Evolutionary conservation across 2,797 vertebrate genomes (phyloP).

Genomic region (Gymnoscopelus microlampas): DNA sequence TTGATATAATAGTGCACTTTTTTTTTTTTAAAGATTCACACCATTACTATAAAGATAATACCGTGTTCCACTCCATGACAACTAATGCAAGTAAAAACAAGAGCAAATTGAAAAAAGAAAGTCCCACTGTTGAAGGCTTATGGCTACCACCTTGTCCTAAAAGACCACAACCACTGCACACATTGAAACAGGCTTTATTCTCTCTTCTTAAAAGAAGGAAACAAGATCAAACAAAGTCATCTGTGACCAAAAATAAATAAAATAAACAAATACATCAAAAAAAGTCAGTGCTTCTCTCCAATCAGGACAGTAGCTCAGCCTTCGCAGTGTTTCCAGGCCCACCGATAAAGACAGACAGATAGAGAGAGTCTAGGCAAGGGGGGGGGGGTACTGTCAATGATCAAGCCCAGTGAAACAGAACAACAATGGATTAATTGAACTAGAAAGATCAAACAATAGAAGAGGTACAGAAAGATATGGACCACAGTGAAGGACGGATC

Average conservation of each 20-base stretch:
- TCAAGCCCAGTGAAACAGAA: not conserved
- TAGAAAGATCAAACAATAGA: not conserved
- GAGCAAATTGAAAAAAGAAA: slow-evolving; percentile 69
- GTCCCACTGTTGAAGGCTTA: slow-evolving; percentile 80
- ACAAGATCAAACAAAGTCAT: slow-evolving; percentile 80
- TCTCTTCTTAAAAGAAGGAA: slow-evolving; percentile 67
- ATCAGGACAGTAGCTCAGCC: slow-evolving; percentile 63
- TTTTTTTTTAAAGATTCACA: slow-evolving; percentile 79
- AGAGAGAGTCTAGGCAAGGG: slow-evolving; percentile 22
- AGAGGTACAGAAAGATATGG: not conserved
- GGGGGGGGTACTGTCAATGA: not conserved
- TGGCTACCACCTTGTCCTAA: slow-evolving; percentile 84
- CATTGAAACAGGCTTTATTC: slow-evolving; percentile 74
- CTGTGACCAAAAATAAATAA: slow-evolving; percentile 61
- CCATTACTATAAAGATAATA: slow-evolving; percentile 85
- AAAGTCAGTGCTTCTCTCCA: slow-evolving; percentile 62
- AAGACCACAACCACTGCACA: slow-evolving; percentile 82
- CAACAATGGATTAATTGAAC: not conserved
- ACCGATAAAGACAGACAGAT: slow-evolving; percentile 50
- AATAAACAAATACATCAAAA: slow-evolving; percentile 75
- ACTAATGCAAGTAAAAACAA: slow-evolving; percentile 82
- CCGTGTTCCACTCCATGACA: slow-evolving; percentile 85
- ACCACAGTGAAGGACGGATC: not conserved
- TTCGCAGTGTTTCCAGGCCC: slow-evolving; percentile 63
- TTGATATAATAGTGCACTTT: slow-evolving; percentile 79